A percentile compares a stretch with the other conserved stretches of the same genome.
Evolutionary conservation across 2,888 invertebrate species (phyloP).

Genomic region (Drosophila longiperda): DNA sequence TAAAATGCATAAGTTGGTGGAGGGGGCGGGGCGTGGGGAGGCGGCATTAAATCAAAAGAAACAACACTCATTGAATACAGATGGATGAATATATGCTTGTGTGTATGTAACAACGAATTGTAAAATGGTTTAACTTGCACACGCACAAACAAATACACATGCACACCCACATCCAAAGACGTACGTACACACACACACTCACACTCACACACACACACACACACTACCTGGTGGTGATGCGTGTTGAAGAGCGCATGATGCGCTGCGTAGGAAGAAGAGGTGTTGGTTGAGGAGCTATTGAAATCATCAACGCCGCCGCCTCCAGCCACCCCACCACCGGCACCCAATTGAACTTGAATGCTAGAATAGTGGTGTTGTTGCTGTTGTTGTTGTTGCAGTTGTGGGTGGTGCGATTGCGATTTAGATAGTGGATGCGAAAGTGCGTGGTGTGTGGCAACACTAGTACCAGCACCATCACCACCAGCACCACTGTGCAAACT

Average conservation of each 20-base stretch:
- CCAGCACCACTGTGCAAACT: slow-evolving; percentile 43
- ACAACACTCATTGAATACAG: slow-evolving; percentile 33
- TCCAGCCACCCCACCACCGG: slow-evolving; percentile 39
- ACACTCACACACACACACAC: slow-evolving; percentile 57
- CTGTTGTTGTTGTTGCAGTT: slow-evolving; percentile 54
- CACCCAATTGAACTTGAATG: slow-evolving; percentile 64
- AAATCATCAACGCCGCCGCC: slow-evolving; percentile 62
- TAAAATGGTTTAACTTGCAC: slow-evolving; percentile 45
- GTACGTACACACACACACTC: slow-evolving; percentile 31
- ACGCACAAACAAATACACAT: slow-evolving; percentile 56
- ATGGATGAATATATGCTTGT: slow-evolving; percentile 7
- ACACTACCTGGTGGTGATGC: slow-evolving; percentile 85
- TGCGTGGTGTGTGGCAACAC: slow-evolving; percentile 27
- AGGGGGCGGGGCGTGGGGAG: slow-evolving; percentile 7
- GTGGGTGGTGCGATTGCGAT: slow-evolving; percentile 50
- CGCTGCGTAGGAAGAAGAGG: slow-evolving; percentile 60
- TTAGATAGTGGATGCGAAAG: slow-evolving; percentile 46
- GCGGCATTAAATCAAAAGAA: slow-evolving; percentile 54
- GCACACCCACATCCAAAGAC: slow-evolving; percentile 68
- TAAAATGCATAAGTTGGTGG: slow-evolving; percentile 18
- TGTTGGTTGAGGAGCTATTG: slow-evolving; percentile 61
- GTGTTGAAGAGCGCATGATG: slow-evolving; percentile 79
- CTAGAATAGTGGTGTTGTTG: slow-evolving; percentile 54
- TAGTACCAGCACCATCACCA: slow-evolving; percentile 8
- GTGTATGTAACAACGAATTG: slow-evolving; percentile 42